Evolutionary conservation across 2,888 invertebrate genomes (phyloP).

Genomic region (Macaria notata): DNA sequence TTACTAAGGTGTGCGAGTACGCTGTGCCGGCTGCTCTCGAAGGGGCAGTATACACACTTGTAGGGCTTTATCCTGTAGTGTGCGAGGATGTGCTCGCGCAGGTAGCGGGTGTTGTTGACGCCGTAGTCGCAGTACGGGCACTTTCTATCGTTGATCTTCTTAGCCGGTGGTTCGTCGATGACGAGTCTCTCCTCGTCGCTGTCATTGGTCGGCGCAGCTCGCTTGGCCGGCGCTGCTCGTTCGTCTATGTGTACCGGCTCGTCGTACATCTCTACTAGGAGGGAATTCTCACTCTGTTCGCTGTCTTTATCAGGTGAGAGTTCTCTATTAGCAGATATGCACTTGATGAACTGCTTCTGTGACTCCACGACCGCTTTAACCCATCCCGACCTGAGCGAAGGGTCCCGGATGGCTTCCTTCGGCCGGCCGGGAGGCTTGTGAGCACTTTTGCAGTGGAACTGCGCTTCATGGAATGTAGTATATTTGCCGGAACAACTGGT

Average conservation of each 20-base stretch:
- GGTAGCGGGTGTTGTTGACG: conserved; percentile 30
- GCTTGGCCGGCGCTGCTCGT: conserved; percentile 30
- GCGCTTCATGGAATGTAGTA: conserved; percentile 68
- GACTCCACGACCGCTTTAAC: conserved; percentile 44
- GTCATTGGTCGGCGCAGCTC: conserved; percentile 34
- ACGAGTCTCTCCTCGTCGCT: conserved; percentile 56
- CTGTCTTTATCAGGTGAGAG: conserved; percentile 13
- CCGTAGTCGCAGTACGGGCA: conserved; percentile 56
- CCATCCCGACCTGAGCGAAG: conserved; percentile 55
- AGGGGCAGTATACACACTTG: conserved; percentile 65
- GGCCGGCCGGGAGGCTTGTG: conserved; percentile 50
- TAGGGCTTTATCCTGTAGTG: conserved; percentile 74
- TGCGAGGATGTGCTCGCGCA: conserved; percentile 65
- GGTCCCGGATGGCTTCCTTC: conserved; percentile 54
- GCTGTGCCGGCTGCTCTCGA: conserved; percentile 43
- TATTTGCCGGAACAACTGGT: conserved; percentile 54
- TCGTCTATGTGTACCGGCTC: conserved; percentile 55
- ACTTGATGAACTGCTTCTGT: conserved; percentile 51
- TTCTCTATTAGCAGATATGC: conserved; percentile 7
- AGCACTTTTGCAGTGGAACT: conserved; percentile 60
- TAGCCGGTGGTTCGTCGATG: conserved; percentile 48
- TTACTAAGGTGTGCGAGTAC: conserved; percentile 54
- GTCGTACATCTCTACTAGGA: conserved; percentile 65
- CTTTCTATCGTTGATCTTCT: conserved; percentile 16
- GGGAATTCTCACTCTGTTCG: conserved; percentile 51